Base-by-base conservation (phyloP, 2,113 vertebrate species). In the Grammomys dolichurus region DNA sequence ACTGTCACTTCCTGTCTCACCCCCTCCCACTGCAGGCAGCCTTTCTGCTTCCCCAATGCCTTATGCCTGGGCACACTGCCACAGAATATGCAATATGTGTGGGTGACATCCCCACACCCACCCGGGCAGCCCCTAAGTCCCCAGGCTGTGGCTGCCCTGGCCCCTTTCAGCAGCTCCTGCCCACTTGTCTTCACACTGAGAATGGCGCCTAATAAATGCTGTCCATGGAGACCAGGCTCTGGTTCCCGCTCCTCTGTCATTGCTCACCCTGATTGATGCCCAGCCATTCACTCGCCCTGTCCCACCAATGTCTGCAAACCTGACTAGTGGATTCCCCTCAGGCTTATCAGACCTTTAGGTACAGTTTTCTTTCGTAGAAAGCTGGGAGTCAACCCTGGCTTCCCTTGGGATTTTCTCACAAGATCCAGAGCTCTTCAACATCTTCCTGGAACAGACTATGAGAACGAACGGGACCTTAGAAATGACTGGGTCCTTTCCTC, bases 1-100 rank as follows among this genome's bases (percentile, higher is more conserved):
- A 7, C 8, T 24, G 56, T 89, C 22, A 77, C 91, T 90, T 75
- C 89, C 90, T 78, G 46, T 77, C 88, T 87, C 86, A 43, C 54
- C 56, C 91, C 76, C 82, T 91, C 70, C 93, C 89, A 31, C 94
- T 95, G 96, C 96, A 97, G 98, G 96, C 97, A 97, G 97, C 95
- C 98, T 97, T 92, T 97, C 97, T 98, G 97, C 98, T 97, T 98
- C 96, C 97, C 98, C 97, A 58, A 97, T 98, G 98, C 98, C 98
- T 98, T 98, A 98, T 93, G 97, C 96, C 96, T 98, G 97, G 98
- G 97, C 97, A 97, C 96, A 97, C 97, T 98, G 98, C 98, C 97
- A 97, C 96, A 97, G 95, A 98, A 98, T 98, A 98, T 98, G 98
- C 98, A 98, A 98, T 97, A 97, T 58, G 81, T 97, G 97, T 94